Conservation (phyloP, 2,888 invertebrate genomes). For the Platycheirus rosarum region DNA sequence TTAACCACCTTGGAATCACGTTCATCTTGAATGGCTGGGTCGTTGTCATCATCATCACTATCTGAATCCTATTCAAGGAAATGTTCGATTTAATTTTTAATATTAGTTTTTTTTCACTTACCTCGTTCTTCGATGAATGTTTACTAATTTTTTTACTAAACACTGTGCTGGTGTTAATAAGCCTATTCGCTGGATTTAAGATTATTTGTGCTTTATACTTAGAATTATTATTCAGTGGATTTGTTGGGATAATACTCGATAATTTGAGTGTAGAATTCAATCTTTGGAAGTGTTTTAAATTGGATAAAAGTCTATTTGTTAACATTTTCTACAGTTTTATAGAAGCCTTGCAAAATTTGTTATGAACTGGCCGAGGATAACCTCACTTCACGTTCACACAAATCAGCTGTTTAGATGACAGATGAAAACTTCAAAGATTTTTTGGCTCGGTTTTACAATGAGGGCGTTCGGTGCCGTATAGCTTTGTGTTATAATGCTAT, state of each 20-base stretch:
- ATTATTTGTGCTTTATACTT: not conserved
- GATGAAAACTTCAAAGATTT: conserved; percentile 1
- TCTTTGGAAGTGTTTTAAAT: conserved; percentile 38
- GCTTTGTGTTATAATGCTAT: no score
- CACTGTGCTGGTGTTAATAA: conserved; percentile 29
- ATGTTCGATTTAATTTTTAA: not conserved
- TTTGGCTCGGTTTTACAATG: no score
- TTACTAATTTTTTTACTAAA: conserved; percentile 52
- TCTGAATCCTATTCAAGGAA: conserved; percentile 81
- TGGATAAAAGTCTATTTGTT: conserved; percentile 31
- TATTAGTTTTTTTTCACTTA: not conserved
- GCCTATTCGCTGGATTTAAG: conserved; percentile 4
- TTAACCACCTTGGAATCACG: conserved; percentile 87
- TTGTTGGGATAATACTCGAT: not conserved
- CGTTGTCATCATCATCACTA: conserved; percentile 83
- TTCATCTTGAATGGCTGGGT: conserved; percentile 83
- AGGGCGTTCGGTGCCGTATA: not conserved
- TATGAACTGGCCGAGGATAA: conserved; percentile 49
- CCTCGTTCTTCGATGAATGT: conserved; percentile 48
- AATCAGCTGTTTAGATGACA: conserved; percentile 36
- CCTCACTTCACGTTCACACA: conserved; percentile 43
- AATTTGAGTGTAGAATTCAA: conserved; percentile 2
- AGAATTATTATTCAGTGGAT: not conserved
- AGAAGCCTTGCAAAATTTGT: conserved; percentile 20
- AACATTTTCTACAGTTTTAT: conserved; percentile 29